These are phyloP conservation scores for Leptobrachium leishanense DNA, from an alignment of 2,113 vertebrate species.

Conservation along the genomic window DNA sequence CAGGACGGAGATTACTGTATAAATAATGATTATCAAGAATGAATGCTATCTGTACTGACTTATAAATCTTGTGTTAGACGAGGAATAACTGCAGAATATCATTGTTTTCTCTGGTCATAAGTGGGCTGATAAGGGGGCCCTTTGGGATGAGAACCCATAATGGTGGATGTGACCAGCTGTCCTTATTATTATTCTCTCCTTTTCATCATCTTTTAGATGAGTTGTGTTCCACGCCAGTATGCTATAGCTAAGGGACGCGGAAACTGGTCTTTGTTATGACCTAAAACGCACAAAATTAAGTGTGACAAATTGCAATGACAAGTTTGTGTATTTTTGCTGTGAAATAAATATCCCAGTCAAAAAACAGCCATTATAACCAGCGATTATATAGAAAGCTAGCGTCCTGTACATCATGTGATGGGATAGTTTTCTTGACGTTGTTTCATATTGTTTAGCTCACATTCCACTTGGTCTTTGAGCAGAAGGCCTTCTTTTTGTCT, in stretches of 20 bases:
- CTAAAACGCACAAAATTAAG: conserved; percentile 38
- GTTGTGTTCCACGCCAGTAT: conserved; percentile 16
- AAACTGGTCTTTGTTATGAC: conserved; percentile 30
- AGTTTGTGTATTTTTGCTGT: conserved; percentile 11
- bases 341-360: conserved; percentile 17
- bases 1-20: conserved; percentile 47
- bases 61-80: conserved; percentile 37
- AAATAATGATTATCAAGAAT: conserved; percentile 46
- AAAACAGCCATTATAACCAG: background rate
- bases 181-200: conserved; percentile 22
- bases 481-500: too few relatives aligned
- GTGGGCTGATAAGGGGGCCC: conserved; percentile 25
- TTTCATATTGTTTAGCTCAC: too few relatives aligned
- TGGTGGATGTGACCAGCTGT: conserved; percentile 9
- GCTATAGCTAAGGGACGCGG: conserved; percentile 15
- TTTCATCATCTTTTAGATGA: conserved; percentile 43
- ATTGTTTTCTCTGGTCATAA: conserved; percentile 46
- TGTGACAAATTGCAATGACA: conserved; percentile 45
- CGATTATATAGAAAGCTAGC: background rate
- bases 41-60: conserved; percentile 25
- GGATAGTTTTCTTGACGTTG: too few relatives aligned
- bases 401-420: background rate
- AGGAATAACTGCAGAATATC: conserved; percentile 19
- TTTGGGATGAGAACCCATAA: conserved; percentile 39
- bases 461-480: too few relatives aligned